Conservation (phyloP, 2,797 vertebrate genomes). For the Ceryle rudis region DNA sequence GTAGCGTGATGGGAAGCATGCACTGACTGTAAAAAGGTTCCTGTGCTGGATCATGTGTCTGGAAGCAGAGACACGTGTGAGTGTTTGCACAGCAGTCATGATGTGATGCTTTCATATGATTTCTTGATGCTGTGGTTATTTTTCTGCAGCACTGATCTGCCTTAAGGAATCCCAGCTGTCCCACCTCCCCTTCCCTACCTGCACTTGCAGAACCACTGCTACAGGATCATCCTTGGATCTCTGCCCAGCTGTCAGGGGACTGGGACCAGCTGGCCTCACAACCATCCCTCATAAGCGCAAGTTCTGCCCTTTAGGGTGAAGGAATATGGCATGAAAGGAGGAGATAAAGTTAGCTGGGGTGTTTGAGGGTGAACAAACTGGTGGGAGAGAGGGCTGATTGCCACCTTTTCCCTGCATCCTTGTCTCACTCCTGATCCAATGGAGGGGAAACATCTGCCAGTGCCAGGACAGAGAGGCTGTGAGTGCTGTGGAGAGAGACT, state of each 20-base stretch:
- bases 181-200: accelerated
- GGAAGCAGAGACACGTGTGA: not conserved
- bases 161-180: not conserved
- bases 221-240: not conserved
- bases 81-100: not conserved
- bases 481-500: conserved; percentile 24
- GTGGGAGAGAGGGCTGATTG: not conserved
- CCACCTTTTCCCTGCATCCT: not conserved
- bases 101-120: not conserved
- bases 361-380: not conserved
- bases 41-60: not conserved
- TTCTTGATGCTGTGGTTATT: not conserved
- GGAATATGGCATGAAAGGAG: accelerated
- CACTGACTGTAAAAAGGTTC: not conserved
- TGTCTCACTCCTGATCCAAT: accelerated
- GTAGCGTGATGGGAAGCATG: not conserved
- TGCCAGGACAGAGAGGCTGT: not conserved
- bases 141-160: not conserved
- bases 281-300: not conserved
- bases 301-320: not conserved
- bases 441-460: not conserved
- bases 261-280: not conserved
- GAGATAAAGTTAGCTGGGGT: not conserved
- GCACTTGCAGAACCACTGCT: not conserved
- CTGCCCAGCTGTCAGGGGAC: not conserved